phyloP scores from a whole-genome alignment of 2,797 vertebrate genomes.

The Takifugu rubripes region DNA sequence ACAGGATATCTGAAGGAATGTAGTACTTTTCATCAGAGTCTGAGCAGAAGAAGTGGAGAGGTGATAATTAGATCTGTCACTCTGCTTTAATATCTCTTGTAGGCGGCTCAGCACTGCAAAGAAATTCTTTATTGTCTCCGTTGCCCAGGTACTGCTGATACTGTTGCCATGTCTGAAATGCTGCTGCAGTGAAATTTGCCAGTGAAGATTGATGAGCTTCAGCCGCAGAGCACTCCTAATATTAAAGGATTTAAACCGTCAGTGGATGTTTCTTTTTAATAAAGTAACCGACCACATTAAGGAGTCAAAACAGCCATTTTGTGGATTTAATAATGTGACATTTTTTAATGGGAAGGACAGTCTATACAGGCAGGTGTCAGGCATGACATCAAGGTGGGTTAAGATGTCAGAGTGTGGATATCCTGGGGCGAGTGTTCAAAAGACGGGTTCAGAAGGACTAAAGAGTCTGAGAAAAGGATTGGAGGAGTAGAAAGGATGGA shows the following conservation, averaged over 20 bases:
- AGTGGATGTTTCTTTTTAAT: background rate
- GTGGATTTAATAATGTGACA: no score
- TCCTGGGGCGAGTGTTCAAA: no score
- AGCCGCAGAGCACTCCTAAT: slow-evolving; percentile 9
- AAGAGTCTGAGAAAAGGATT: no score
- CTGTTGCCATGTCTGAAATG: slow-evolving; percentile 17
- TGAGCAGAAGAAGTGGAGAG: slow-evolving; percentile 43
- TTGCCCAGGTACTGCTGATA: slow-evolving; percentile 32
- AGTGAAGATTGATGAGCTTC: slow-evolving; percentile 55
- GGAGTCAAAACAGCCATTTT: no score
- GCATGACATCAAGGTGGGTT: no score
- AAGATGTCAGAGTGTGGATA: no score
- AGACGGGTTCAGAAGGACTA: no score
- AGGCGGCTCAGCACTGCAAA: slow-evolving; percentile 35
- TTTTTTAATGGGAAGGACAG: no score
- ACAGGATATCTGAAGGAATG: slow-evolving; percentile 48
- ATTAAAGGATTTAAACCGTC: slow-evolving; percentile 20
- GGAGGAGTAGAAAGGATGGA: no score
- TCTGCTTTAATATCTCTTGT: slow-evolving; percentile 64
- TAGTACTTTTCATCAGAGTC: slow-evolving; percentile 56
- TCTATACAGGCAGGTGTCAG: no score
- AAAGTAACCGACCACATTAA: no score
- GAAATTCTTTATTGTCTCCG: slow-evolving; percentile 59
- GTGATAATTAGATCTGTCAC: slow-evolving; percentile 75
- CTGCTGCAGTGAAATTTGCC: slow-evolving; percentile 38